Conservation (phyloP, 2,888 invertebrate species). For the Xestobium rufovillosum region DNA sequence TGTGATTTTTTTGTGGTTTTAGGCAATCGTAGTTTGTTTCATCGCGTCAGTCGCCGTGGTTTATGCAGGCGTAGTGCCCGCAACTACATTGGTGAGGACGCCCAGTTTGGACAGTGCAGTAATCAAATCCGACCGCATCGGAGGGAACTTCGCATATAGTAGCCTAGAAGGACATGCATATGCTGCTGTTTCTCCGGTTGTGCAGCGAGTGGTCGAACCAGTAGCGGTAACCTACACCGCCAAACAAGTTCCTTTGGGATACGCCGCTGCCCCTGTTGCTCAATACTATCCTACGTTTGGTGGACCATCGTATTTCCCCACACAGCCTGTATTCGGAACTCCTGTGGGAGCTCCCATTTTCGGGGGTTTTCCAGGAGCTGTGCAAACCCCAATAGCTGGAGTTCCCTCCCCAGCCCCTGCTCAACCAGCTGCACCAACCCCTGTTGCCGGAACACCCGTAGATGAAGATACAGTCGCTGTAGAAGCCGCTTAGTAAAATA, state of each 20-base stretch:
- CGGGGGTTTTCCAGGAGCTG: neutral
- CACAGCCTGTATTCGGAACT: neutral
- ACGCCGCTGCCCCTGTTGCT: conserved; percentile 18
- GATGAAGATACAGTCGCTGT: conserved; percentile 2
- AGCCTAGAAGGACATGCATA: conserved; percentile 48
- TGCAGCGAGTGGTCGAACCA: conserved; percentile 25
- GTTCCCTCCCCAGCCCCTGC: neutral
- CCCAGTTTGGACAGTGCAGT: conserved; percentile 47
- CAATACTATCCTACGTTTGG: conserved; percentile 8
- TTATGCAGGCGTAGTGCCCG: conserved; percentile 23
- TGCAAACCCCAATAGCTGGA: neutral
- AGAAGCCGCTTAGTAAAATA: neutral
- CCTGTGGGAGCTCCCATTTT: neutral
- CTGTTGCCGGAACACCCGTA: neutral
- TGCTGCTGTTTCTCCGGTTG: conserved; percentile 41
- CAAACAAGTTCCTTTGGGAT: conserved; percentile 18
- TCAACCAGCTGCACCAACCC: neutral
- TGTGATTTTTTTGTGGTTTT: too few species aligned
- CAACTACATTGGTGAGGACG: conserved; percentile 38
- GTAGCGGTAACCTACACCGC: conserved; percentile 19
- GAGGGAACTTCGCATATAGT: conserved; percentile 51
- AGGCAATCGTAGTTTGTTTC: too few species aligned
- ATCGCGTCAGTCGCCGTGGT: too few species aligned
- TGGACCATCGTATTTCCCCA: neutral
- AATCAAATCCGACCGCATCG: conserved; percentile 46